Percentiles rank a stretch among this genome's conserved stretches.
Conservation (phyloP, 2,797 vertebrate genomes). For the Natrix natrix region DNA sequence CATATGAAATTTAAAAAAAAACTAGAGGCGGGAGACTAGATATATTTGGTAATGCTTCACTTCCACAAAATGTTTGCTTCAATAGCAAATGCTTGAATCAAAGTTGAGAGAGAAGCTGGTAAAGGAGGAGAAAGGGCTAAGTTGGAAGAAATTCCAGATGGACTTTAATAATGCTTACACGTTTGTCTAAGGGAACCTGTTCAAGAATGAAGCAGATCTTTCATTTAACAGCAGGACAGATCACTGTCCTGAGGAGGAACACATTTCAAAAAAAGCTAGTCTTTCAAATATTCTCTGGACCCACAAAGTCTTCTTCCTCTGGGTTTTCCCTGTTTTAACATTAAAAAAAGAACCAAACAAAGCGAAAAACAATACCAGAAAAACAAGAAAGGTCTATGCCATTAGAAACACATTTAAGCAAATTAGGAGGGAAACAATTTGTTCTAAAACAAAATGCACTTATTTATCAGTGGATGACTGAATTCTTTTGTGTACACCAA, state of each 20-base stretch:
- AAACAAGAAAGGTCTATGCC: background rate
- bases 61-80: conserved; percentile 64
- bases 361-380: background rate
- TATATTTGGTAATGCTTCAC: conserved; percentile 77
- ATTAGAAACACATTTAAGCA: conserved; percentile 67
- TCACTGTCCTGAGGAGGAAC: conserved; percentile 64
- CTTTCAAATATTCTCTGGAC: conserved; percentile 62
- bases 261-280: conserved; percentile 59
- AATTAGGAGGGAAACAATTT: conserved; percentile 53
- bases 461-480: conserved; percentile 32
- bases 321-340: conserved; percentile 26
- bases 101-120: conserved; percentile 6
- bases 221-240: conserved; percentile 69
- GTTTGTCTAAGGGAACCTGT: conserved; percentile 74
- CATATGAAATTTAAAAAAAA: conserved; percentile 76
- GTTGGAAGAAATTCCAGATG: conserved; percentile 80
- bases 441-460: conserved; percentile 34
- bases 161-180: conserved; percentile 74
- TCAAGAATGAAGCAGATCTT: conserved; percentile 72
- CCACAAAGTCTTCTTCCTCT: conserved; percentile 49
- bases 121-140: conserved; percentile 55
- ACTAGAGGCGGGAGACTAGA: conserved; percentile 69
- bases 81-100: conserved; percentile 71
- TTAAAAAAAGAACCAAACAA: conserved; percentile 28
- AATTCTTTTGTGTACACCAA: conserved; percentile 48